Evolutionary conservation across 1,140 invertebrate species (phyloP).

Genomic region (Calosoma granatense): DNA sequence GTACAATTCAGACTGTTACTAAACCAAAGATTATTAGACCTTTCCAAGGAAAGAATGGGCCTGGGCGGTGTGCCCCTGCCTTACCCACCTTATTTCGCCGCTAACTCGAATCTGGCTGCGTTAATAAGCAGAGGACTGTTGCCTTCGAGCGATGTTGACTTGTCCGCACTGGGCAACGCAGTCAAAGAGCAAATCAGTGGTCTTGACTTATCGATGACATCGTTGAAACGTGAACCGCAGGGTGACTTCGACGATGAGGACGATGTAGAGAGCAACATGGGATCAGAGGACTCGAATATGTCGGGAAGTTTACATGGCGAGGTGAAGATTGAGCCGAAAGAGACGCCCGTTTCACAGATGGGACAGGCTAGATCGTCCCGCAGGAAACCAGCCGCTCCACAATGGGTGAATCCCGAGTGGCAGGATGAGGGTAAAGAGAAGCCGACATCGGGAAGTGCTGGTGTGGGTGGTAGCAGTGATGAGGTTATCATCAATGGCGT

Average conservation of each 20-base stretch:
- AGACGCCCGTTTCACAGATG: constrained; percentile 36
- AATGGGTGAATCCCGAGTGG: constrained; percentile 94
- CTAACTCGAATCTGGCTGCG: constrained; percentile 60
- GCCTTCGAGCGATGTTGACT: constrained; percentile 41
- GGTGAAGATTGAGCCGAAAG: constrained; percentile 44
- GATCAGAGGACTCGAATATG: constrained; percentile 61
- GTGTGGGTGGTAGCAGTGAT: no score
- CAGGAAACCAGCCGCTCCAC: constrained; percentile 87
- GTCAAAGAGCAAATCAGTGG: constrained; percentile 67
- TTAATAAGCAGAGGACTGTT: constrained; percentile 52
- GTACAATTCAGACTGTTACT: constrained; percentile 80
- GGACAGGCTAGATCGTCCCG: constrained; percentile 51
- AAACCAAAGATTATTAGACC: constrained; percentile 75
- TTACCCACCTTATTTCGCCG: constrained; percentile 64
- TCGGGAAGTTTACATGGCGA: constrained; percentile 35
- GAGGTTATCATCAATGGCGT: constrained; percentile 87
- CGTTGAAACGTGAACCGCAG: constrained; percentile 62
- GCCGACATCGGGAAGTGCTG: constrained; percentile 35
- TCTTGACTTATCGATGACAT: constrained; percentile 68
- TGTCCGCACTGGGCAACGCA: constrained; percentile 44
- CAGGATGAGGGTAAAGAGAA: constrained; percentile 52
- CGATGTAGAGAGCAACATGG: constrained; percentile 63
- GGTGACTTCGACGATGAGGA: constrained; percentile 61
- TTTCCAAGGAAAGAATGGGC: constrained; percentile 72
- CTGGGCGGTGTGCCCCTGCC: constrained; percentile 59